phyloP scores from a whole-genome alignment of 2,888 invertebrate species.

The Lepidocyrtinus sp. region DNA sequence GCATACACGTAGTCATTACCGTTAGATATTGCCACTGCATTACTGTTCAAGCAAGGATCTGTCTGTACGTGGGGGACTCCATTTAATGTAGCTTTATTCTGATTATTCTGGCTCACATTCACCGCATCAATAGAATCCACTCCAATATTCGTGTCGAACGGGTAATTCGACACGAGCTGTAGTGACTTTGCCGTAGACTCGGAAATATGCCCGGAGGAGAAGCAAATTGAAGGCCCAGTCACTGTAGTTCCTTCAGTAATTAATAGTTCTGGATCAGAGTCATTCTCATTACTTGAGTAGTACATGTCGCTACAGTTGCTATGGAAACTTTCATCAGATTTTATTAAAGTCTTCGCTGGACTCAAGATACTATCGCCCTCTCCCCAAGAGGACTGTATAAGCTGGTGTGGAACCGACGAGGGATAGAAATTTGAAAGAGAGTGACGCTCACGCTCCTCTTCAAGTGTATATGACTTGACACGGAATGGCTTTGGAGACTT shows the following conservation, averaged over 20 bases:
- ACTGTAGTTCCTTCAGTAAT: constrained; percentile 62
- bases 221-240: constrained; percentile 67
- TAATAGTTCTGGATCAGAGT: constrained; percentile 64
- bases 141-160: too few relatives aligned
- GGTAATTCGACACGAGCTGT: neutral
- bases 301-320: constrained; percentile 60
- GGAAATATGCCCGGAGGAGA: constrained; percentile 34
- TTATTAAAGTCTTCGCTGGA: constrained; percentile 31
- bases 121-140: too few relatives aligned
- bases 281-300: constrained; percentile 64
- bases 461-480: constrained; percentile 35
- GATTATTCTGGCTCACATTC: too few relatives aligned
- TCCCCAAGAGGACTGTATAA: constrained; percentile 58
- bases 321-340: constrained; percentile 55
- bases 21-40: constrained; percentile 15
- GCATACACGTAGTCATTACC: constrained; percentile 31
- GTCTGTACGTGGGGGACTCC: too few relatives aligned
- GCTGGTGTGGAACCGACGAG: constrained; percentile 61
- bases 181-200: neutral
- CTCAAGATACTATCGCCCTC: constrained; percentile 32
- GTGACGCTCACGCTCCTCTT: constrained; percentile 34
- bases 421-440: constrained; percentile 35
- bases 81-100: too few relatives aligned
- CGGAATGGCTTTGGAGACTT: constrained; percentile 58
- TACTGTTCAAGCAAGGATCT: too few relatives aligned